Conservation (phyloP, 1,140 invertebrate species). For the Drosophila malerkotliana region DNA sequence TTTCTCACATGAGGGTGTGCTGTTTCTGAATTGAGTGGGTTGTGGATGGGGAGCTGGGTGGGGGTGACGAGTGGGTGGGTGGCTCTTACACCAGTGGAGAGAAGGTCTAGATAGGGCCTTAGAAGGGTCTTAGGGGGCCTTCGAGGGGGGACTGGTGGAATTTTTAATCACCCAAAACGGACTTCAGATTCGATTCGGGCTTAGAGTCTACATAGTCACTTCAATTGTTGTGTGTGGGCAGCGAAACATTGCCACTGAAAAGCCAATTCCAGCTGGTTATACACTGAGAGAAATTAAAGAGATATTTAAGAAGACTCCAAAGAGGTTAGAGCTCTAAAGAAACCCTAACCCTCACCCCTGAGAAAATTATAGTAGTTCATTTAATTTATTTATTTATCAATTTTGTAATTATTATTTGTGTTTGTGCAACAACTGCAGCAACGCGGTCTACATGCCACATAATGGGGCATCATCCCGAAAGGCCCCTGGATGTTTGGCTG, state of each 20-base stretch:
- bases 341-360: no score
- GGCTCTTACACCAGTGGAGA: neutral
- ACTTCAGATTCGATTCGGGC: constrained; percentile 46
- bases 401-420: neutral
- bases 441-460: constrained; percentile 70
- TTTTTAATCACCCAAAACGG: constrained; percentile 40
- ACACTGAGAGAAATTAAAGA: constrained; percentile 5
- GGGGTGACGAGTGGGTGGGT: neutral
- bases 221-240: constrained; percentile 69
- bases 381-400: constrained; percentile 3
- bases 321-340: no score
- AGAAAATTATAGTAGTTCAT: no score
- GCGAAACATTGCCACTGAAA: constrained; percentile 59
- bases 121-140: neutral
- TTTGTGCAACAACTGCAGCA: constrained; percentile 37
- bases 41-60: neutral
- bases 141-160: neutral
- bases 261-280: neutral
- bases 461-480: constrained; percentile 59
- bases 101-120: neutral
- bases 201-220: neutral
- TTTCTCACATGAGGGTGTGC: constrained; percentile 10
- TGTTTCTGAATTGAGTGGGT: neutral
- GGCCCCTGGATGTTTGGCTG: constrained; percentile 12
- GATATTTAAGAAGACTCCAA: neutral